These are phyloP conservation scores for Corythornis leucogaster DNA, from an alignment of 2,797 vertebrate genomes.

Conservation along the genomic window DNA sequence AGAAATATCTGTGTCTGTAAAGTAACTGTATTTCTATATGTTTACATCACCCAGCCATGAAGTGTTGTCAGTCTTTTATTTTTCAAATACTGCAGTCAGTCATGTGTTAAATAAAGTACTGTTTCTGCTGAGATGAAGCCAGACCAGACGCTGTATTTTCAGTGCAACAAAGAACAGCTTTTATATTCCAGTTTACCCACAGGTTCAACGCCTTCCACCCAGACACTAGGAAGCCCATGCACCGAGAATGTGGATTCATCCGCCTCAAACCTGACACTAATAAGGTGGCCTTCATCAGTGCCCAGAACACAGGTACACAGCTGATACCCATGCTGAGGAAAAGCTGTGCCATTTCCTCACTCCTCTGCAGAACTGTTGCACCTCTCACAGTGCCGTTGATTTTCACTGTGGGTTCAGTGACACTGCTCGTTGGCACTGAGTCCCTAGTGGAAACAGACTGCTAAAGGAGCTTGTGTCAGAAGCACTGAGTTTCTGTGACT, in stretches of 20 bases:
- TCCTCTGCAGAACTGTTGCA: background rate
- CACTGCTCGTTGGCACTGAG: background rate
- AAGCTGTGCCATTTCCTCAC: background rate
- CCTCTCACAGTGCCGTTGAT: background rate
- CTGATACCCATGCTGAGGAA: accelerated
- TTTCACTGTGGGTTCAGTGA: background rate
- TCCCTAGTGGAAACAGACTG: background rate
- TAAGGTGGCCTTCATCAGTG: conserved; percentile 94
- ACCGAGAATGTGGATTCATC: conserved; percentile 94
- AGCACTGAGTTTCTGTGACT: background rate
- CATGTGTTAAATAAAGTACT: background rate
- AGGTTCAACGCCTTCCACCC: conserved; percentile 94
- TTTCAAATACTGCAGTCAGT: background rate
- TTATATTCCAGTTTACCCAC: background rate
- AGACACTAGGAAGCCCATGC: conserved; percentile 90
- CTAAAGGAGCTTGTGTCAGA: background rate
- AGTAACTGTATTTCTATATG: accelerated
- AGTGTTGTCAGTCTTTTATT: background rate
- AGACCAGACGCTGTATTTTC: background rate
- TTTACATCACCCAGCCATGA: background rate
- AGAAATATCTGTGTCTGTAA: background rate
- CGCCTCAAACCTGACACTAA: conserved; percentile 91
- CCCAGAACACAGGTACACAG: conserved; percentile 92
- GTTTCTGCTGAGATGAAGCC: background rate
- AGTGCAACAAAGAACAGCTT: background rate